phyloP scores from a whole-genome alignment of 37 sponge, comb jelly and placozoan species.

The Axinella damicornis region DNA sequence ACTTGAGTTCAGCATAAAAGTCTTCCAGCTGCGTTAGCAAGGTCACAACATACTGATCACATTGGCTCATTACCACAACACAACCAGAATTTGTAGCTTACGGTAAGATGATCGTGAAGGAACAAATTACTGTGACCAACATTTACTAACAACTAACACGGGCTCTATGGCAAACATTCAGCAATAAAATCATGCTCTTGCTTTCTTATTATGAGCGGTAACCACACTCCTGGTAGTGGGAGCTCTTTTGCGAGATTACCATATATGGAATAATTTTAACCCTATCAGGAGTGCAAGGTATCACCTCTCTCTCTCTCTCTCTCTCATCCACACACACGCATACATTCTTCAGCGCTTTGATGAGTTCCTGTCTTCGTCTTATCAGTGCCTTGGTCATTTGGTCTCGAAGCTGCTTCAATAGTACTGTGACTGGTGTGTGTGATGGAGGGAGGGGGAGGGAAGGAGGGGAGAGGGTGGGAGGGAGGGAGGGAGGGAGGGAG shows the following conservation, averaged over 20 bases:
- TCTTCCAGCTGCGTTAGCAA: constrained; percentile 67
- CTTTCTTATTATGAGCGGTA: too few relatives aligned
- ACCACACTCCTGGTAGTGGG: too few relatives aligned
- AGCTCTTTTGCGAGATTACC: too few relatives aligned
- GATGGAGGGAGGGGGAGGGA: not conserved
- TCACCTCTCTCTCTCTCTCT: too few relatives aligned
- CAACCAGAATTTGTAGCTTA: too few relatives aligned
- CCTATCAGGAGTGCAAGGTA: not conserved
- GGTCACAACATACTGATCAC: not conserved
- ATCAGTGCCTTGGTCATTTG: constrained; percentile 64
- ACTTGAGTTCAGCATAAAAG: constrained; percentile 92
- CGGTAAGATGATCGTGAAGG: too few relatives aligned
- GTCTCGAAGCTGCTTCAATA: constrained; percentile 62
- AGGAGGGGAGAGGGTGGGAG: not conserved
- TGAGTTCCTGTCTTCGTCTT: constrained; percentile 55
- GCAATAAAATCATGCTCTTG: too few relatives aligned
- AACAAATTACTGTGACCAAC: too few relatives aligned
- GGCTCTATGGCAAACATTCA: too few relatives aligned
- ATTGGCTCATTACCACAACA: too few relatives aligned
- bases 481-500: not conserved
- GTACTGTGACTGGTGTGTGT: constrained; percentile 31
- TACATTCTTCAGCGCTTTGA: constrained; percentile 58
- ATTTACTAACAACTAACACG: too few relatives aligned
- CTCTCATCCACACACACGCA: not conserved
- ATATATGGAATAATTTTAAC: too few relatives aligned